phyloP scores from a whole-genome alignment of 30 jellyfish, hydroid and myxozoan genomes.

The Sanderia malayensis region DNA sequence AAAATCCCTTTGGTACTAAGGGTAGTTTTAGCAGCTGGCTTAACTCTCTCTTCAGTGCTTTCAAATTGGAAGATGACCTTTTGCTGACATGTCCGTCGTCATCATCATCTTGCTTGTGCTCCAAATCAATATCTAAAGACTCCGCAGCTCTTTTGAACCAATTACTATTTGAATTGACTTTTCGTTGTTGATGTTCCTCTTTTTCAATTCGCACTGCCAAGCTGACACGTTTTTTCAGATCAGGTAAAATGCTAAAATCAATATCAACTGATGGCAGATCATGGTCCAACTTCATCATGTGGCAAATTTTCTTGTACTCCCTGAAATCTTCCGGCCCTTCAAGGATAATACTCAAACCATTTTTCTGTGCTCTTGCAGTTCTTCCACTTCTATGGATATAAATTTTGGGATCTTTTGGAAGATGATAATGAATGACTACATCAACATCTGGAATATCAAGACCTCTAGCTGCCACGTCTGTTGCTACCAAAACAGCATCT shows the following conservation, averaged over 20 bases:
- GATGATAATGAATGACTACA: conserved; percentile 79
- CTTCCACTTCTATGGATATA: conserved; percentile 95
- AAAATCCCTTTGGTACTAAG: conserved; percentile 79
- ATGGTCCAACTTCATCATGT: conserved; percentile 50
- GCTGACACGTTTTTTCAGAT: conserved; percentile 61
- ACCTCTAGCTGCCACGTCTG: conserved; percentile 99
- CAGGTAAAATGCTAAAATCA: conserved; percentile 60
- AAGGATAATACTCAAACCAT: conserved; percentile 69
- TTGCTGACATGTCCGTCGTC: conserved; percentile 16
- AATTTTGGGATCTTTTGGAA: conserved; percentile 88
- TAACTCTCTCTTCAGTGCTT: conserved; percentile 36
- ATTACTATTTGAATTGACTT: conserved; percentile 33
- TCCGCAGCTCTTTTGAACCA: conserved; percentile 78
- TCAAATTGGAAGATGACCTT: conserved; percentile 8
- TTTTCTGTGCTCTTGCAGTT: conserved; percentile 86
- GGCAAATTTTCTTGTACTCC: conserved; percentile 63
- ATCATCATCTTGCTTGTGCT: conserved; percentile 6
- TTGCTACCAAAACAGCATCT: conserved; percentile 74
- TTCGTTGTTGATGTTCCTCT: conserved; percentile 67
- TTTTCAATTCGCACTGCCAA: conserved; percentile 76
- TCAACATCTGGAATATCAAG: conserved; percentile 88
- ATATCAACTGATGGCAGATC: conserved; percentile 59
- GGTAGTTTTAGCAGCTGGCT: conserved; percentile 37
- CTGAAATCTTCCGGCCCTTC: conserved; percentile 85
- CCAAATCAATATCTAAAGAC: conserved; percentile 74